A percentile compares a stretch with the other conserved stretches of the same genome.
phyloP scores from a whole-genome alignment of 2,113 vertebrate genomes.

The Diglossa brunneiventris region DNA sequence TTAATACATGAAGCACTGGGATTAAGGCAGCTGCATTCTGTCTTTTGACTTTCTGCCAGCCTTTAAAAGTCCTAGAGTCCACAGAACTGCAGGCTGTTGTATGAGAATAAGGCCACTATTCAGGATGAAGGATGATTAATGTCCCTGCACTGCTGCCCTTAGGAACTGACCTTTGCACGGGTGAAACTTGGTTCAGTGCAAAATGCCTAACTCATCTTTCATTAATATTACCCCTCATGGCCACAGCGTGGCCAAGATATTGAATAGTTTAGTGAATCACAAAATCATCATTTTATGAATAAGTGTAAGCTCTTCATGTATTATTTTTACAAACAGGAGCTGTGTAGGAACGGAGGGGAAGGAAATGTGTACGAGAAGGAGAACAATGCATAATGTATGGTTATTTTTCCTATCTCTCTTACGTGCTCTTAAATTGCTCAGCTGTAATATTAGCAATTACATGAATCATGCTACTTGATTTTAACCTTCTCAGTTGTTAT shows the following conservation, averaged over 20 bases:
- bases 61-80: not conserved
- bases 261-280: not conserved
- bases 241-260: not conserved
- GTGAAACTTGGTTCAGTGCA: not conserved
- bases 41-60: conserved; percentile 7
- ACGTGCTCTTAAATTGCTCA: conserved; percentile 44
- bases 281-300: not conserved
- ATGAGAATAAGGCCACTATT: conserved; percentile 1
- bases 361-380: not conserved
- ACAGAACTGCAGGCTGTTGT: conserved; percentile 1
- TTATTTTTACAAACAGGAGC: not conserved
- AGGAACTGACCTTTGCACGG: conserved; percentile 23
- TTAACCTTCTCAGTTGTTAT: conserved; percentile 44
- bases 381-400: not conserved
- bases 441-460: conserved; percentile 56
- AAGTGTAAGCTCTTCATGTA: not conserved
- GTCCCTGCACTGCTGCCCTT: not conserved
- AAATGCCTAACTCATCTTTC: conserved; percentile 27
- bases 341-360: not conserved
- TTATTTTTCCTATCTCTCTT: conserved; percentile 27
- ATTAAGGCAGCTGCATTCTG: not conserved
- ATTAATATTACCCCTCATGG: conserved; percentile 1
- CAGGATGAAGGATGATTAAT: conserved; percentile 32
- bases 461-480: conserved; percentile 45
- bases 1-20: not conserved